Conservation (phyloP, 2,888 invertebrate species). For the Eilema depressum region DNA sequence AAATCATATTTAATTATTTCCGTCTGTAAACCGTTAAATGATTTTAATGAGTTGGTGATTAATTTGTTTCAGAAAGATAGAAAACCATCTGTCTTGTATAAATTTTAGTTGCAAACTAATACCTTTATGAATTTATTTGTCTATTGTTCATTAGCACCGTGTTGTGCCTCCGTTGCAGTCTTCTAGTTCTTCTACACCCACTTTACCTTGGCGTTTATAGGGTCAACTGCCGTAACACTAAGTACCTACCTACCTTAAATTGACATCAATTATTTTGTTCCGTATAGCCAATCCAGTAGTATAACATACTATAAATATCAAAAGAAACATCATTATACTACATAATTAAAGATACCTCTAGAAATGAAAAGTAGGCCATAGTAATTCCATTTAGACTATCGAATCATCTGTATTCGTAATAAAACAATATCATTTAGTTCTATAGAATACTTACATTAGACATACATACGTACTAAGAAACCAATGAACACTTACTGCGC, state of each 20-base stretch:
- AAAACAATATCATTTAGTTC: too few species aligned
- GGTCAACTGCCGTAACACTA: background rate
- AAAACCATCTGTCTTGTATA: slow-evolving; percentile 31
- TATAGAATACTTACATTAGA: slow-evolving; percentile 1
- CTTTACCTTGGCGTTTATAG: background rate
- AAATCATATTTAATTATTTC: slow-evolving; percentile 48
- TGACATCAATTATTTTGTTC: too few species aligned
- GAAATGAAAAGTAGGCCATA: background rate
- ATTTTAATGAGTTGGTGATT: slow-evolving; percentile 38
- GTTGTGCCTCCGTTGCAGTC: too few species aligned
- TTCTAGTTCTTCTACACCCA: background rate
- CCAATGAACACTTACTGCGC: slow-evolving; percentile 31
- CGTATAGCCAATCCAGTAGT: too few species aligned
- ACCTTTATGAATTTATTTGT: background rate
- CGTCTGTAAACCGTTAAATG: slow-evolving; percentile 38
- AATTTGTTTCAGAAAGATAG: slow-evolving; percentile 31
- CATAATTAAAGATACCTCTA: too few species aligned
- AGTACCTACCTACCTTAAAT: background rate
- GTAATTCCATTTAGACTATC: background rate
- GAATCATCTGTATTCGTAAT: background rate
- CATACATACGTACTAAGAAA: slow-evolving; percentile 23
- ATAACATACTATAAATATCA: background rate
- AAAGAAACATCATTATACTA: too few species aligned
- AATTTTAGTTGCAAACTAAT: slow-evolving; percentile 6
- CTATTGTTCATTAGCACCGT: background rate